Conservation (phyloP, 2,113 vertebrate species). For the Pygoscelis antarcticus region DNA sequence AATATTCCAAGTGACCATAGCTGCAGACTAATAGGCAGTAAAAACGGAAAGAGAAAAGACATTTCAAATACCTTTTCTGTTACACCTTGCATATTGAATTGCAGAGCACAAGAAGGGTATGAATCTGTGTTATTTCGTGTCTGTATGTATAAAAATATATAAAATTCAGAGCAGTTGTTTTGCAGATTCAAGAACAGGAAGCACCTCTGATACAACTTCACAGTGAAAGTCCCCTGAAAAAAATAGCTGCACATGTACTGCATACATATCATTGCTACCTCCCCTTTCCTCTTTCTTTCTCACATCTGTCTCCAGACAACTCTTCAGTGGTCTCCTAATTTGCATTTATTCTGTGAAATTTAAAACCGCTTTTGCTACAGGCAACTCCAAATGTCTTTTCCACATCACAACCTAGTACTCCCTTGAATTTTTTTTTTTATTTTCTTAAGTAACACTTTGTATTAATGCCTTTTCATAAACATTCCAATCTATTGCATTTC, state of each 20-base stretch:
- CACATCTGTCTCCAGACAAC: not conserved
- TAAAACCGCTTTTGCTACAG: not conserved
- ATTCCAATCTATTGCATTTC: not conserved
- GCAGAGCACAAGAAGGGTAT: not conserved
- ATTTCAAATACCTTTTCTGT: constrained; percentile 31
- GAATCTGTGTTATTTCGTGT: not conserved
- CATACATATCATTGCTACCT: not conserved
- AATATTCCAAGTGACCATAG: not conserved
- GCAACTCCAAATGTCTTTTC: not conserved
- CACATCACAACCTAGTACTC: not conserved
- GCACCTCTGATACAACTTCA: not conserved
- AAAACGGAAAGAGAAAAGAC: not conserved
- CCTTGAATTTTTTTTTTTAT: not conserved
- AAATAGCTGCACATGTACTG: not conserved
- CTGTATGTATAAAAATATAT: not conserved
- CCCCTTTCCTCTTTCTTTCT: constrained; percentile 34
- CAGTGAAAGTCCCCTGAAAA: constrained; percentile 35
- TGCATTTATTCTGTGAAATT: not conserved
- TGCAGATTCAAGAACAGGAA: constrained; percentile 55
- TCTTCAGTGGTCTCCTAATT: not conserved
- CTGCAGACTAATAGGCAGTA: not conserved
- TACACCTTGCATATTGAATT: not conserved
- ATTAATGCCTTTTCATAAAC: not conserved
- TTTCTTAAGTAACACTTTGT: not conserved
- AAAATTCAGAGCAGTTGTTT: constrained; percentile 1